A percentile compares a stretch with the other conserved stretches of the same genome.
Evolutionary conservation across 2,113 vertebrate genomes (phyloP).

Genomic region (Sciurus niger): DNA sequence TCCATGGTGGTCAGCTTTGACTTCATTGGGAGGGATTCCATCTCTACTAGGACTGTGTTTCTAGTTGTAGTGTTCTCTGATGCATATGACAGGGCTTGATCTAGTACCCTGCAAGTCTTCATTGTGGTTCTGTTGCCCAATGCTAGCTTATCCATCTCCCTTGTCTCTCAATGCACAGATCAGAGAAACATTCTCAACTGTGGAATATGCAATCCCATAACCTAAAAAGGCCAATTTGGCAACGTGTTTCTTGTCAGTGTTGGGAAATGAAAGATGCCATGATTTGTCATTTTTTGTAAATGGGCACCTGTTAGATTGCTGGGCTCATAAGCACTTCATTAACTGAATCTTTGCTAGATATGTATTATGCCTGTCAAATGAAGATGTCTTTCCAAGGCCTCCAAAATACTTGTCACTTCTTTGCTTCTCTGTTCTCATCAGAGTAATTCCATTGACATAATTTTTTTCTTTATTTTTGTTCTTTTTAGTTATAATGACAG

Average conservation of each 20-base stretch:
- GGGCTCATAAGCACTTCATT: not conserved
- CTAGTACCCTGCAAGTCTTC: not conserved
- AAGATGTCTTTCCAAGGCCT: not conserved
- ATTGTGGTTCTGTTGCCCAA: not conserved
- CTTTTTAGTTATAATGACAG: too few relatives aligned
- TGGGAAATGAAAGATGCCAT: not conserved
- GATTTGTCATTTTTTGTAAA: not conserved
- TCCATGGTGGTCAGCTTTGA: not conserved
- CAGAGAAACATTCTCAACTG: not conserved
- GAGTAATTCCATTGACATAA: not conserved
- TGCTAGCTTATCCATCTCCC: not conserved
- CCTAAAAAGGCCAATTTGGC: not conserved
- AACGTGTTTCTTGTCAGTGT: not conserved
- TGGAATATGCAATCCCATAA: not conserved
- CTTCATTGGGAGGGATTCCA: not conserved
- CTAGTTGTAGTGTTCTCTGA: not conserved
- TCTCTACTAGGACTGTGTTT: not conserved
- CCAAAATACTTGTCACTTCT: not conserved
- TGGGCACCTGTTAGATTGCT: not conserved
- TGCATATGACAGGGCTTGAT: not conserved
- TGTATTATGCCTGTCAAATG: not conserved
- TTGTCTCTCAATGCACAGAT: not conserved
- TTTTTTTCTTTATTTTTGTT: too few relatives aligned
- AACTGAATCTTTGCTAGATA: not conserved
- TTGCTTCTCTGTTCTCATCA: not conserved